Base-by-base conservation (phyloP, 2,888 invertebrate species). In the Polydrusus pterygomalis region DNA sequence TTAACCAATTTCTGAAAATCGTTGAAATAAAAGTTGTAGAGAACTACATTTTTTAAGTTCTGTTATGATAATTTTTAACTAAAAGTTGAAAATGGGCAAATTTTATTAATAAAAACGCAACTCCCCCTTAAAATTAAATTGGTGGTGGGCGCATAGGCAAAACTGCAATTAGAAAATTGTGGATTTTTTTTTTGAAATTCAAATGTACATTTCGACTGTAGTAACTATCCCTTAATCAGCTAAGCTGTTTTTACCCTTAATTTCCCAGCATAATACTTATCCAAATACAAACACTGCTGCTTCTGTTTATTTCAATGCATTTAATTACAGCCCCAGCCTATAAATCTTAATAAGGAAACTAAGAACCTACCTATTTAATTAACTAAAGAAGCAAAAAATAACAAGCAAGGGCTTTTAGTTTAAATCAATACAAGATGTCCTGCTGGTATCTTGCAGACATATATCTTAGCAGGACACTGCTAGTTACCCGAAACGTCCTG, bases 361-460 rank as follows among this genome's bases (percentile, higher is more conserved):
- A 54, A 54, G 65, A 72, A 64, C 51, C 67, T 38, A 75, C 73
- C 71, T 77, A 74, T 74, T 77, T 77, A 74, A 77, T 77, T 77
- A 77, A 77, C 60, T 72, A 67, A 62, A 77, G 54, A 60, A 63
- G 68, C 83, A 83, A 80, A 81, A 25, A 75, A 82, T 81, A 80
- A 77, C 81, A 81, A 82, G 82, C 82, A 81, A 82, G 83, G 83
- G 86, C 87, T 86, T 87, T 87, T 86, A 85, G 85, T 84, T 82
- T 82, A 85, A 86, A 86, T 86, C 86, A 85, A 87, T 86, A 86
- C 84, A 84, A 85, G 84, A 85, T 84, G 83, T 83, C 84, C 84
- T 83, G 63, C 69, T 17, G 81, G 83, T 85, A 86, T 86, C 85
- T 84, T 82, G 78, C 77, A 83, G 81, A 85, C 86, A 86, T 86